These are phyloP conservation scores for Microtus montanus DNA, from an alignment of 2,113 vertebrate species.

Conservation along the genomic window DNA sequence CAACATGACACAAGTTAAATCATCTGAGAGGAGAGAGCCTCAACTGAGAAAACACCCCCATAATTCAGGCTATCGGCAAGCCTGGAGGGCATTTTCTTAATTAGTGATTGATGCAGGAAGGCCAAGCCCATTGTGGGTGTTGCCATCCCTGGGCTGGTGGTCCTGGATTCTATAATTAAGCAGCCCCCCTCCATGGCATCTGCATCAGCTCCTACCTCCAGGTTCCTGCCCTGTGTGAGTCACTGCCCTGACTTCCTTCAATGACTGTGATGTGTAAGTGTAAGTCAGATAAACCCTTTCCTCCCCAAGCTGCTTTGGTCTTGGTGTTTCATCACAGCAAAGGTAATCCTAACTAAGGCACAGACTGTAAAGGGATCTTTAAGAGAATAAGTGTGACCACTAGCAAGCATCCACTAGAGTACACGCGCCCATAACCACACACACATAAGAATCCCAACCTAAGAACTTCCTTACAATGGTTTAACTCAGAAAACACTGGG, in stretches of 20 bases:
- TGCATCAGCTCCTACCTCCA: background rate
- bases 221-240: background rate
- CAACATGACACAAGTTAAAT: background rate
- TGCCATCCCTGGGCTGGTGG: background rate
- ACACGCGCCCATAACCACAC: background rate
- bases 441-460: background rate
- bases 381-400: background rate
- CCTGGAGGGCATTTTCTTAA: background rate
- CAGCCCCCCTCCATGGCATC: background rate
- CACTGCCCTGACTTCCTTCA: background rate
- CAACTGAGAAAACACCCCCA: background rate
- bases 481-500: slow-evolving; percentile 35
- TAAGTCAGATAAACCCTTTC: background rate
- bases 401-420: background rate
- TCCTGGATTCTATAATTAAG: no score
- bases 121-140: background rate
- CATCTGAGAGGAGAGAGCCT: background rate
- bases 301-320: background rate
- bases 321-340: background rate
- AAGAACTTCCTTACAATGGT: slow-evolving; percentile 24
- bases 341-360: background rate
- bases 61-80: background rate
- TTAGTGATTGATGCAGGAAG: background rate
- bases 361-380: background rate
- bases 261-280: background rate